These are phyloP conservation scores for Eleutherodactylus coqui DNA, from an alignment of 2,797 vertebrate species.

Conservation along the genomic window DNA sequence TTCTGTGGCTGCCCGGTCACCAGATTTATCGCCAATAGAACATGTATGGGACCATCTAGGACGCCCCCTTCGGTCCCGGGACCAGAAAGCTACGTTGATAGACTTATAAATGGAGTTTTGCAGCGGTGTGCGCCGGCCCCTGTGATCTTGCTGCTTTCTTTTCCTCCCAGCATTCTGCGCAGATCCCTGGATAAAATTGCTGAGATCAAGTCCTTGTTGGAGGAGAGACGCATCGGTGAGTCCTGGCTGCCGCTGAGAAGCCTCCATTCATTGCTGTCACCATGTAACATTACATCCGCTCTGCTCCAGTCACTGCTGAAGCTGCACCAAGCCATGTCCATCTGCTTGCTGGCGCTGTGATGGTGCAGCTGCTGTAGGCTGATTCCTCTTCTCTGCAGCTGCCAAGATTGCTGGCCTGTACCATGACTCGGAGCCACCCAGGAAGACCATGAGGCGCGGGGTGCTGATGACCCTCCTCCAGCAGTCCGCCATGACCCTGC, in stretches of 20 bases:
- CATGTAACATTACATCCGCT: too few relatives aligned
- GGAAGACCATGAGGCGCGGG: conserved; percentile 91
- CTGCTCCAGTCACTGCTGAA: not conserved
- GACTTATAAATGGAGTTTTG: too few relatives aligned
- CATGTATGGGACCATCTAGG: too few relatives aligned
- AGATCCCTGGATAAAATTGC: conserved; percentile 90
- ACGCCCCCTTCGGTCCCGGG: too few relatives aligned
- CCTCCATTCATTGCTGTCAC: too few relatives aligned
- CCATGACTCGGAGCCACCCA: conserved; percentile 87
- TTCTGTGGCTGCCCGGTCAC: too few relatives aligned
- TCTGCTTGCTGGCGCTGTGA: not conserved
- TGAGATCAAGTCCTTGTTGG: conserved; percentile 90
- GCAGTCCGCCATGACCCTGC: conserved; percentile 93
- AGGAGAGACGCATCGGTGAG: conserved; percentile 89
- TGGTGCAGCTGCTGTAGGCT: too few relatives aligned
- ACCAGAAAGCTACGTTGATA: too few relatives aligned
- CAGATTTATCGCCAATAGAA: too few relatives aligned
- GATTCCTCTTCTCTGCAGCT: conserved; percentile 71
- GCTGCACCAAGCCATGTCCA: not conserved
- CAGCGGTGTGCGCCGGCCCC: not conserved
- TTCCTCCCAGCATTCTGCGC: conserved; percentile 82
- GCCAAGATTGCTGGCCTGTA: conserved; percentile 90
- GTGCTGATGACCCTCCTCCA: conserved; percentile 93
- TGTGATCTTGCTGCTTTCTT: not conserved
- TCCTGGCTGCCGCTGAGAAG: conserved; percentile 47